Evolutionary conservation across 2,113 vertebrate species (phyloP).

Genomic region (Ctenomys sociabilis): DNA sequence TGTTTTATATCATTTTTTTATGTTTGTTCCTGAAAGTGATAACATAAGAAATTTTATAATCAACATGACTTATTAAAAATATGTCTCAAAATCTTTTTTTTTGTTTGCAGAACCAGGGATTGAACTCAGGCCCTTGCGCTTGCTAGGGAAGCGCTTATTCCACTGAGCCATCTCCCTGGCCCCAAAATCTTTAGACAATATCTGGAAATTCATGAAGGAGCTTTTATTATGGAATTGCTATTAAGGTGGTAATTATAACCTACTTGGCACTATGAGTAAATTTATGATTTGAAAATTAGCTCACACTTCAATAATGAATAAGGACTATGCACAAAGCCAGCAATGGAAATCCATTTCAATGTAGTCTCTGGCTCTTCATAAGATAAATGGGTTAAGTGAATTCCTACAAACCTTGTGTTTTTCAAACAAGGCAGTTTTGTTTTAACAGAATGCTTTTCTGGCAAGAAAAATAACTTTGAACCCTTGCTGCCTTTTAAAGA

Average conservation of each 20-base stretch:
- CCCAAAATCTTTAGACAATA: neutral
- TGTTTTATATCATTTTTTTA: neutral
- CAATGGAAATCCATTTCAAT: conserved; percentile 10
- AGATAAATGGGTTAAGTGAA: neutral
- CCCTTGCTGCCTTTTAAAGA: neutral
- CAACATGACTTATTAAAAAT: neutral
- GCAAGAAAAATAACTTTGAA: neutral
- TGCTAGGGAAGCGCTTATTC: no score
- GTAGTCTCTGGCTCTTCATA: neutral
- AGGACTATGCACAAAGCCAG: conserved; percentile 1
- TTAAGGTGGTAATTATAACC: conserved; percentile 1
- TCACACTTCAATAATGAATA: neutral
- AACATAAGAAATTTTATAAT: neutral
- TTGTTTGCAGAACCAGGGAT: no score
- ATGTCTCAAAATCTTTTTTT: neutral
- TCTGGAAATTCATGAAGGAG: neutral
- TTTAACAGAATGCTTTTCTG: neutral
- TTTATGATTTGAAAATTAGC: conserved; percentile 6
- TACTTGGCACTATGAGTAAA: neutral
- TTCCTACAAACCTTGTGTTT: neutral
- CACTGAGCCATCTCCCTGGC: no score
- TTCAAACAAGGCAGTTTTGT: neutral
- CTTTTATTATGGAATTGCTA: neutral
- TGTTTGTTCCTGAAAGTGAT: neutral
- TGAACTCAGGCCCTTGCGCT: no score